Base-by-base conservation (phyloP, 2,888 invertebrate species). In the Drosophila histrio region DNA sequence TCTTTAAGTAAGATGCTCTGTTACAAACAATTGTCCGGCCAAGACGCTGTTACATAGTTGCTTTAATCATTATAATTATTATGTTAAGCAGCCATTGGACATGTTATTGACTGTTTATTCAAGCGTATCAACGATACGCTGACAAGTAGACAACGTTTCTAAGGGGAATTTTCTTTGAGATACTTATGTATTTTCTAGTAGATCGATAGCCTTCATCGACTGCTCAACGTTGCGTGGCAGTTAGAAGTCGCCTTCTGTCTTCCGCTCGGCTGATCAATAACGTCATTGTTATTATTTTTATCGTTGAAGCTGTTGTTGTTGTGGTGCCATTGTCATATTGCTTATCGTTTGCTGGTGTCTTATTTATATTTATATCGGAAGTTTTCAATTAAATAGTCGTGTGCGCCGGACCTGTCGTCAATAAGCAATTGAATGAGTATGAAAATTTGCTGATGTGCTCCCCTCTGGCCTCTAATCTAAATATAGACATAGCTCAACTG, bases 311-410 rank as follows among this genome's bases (percentile, higher is more conserved):
- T 24, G 41, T 38, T 38, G 38, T 13, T 43, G 24, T 43, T 26
- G 43, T 43, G 15, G 24, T 34, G 26, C 36, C 56, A 47, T 32
- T 57, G 70, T 39, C 50, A 21, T 32, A 9, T 19, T n/a, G 58
- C 57, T 77, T 79, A 56, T 58, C 62, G 43, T 32, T 41, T 41
- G 39, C 30, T 41, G 11, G 11, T 52, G 30, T 60, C 24, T 54
- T 50, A 47, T 72, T 19, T 41, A 17, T 36, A 17, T 30, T 9
- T 52, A 62, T 58, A 74, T 80, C 84, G 81, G 81, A 79, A 84
- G 84, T 70, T 53, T 69, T 68, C 60, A 69, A 79, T 82, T 70
- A 74, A 77, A 83, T 76, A 65, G 58, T 52, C 72, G 30, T 47
- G 13, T 36, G 36, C 41, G n/a, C 17, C 24, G 38, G 39, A 32